Percentiles rank a stretch among this genome's conserved stretches.
phyloP scores from a whole-genome alignment of 2,797 vertebrate species.

The Pangasius sanitwongsei region DNA sequence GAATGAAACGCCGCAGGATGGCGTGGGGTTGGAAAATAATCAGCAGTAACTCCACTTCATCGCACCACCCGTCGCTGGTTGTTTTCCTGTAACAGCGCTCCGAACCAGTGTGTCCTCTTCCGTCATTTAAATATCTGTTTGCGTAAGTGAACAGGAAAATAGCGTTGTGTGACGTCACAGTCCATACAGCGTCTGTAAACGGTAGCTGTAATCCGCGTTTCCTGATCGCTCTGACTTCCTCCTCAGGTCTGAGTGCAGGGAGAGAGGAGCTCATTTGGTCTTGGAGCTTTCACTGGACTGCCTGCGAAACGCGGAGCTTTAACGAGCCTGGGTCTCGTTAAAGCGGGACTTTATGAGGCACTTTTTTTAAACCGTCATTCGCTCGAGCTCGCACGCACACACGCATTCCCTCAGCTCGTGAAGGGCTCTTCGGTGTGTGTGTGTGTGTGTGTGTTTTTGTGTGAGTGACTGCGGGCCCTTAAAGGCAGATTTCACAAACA shows the following conservation, averaged over 20 bases:
- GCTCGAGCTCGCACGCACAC: conserved; percentile 44
- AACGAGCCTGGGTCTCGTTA: conserved; percentile 63
- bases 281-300: conserved; percentile 1
- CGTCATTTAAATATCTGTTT: not conserved
- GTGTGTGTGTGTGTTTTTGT: conserved; percentile 20
- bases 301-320: conserved; percentile 36
- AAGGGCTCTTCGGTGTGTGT: not conserved
- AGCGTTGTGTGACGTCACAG: not conserved
- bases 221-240: not conserved
- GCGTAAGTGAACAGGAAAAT: not conserved
- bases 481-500: conserved; percentile 54
- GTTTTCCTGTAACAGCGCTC: not conserved
- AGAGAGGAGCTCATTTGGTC: not conserved
- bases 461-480: conserved; percentile 33
- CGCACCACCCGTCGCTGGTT: not conserved
- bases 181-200: too few relatives aligned
- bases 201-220: not conserved
- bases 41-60: not conserved
- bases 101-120: not conserved
- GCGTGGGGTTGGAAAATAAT: not conserved
- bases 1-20: not conserved
- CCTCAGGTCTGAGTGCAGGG: not conserved
- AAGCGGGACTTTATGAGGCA: conserved; percentile 60
- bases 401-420: conserved; percentile 29
- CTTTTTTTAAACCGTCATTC: conserved; percentile 37